Conservation (phyloP, 2,797 vertebrate genomes). For the Gallinago solitaria region DNA sequence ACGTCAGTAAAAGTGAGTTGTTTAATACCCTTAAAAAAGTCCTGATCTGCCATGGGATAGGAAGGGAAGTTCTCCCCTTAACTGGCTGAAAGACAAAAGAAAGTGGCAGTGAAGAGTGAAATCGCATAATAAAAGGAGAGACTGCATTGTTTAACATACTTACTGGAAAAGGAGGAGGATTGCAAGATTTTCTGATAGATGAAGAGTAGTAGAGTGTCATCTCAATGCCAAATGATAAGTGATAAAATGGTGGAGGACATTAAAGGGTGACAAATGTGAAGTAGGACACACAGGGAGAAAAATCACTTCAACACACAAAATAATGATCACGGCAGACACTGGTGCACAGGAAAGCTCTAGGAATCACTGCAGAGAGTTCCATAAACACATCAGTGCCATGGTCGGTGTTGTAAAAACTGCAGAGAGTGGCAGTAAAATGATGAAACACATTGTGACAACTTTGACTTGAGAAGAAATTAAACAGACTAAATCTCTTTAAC, state of each 20-base stretch:
- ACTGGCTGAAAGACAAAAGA: not conserved
- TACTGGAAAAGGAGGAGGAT: not conserved
- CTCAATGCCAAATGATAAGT: not conserved
- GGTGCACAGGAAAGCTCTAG: not conserved
- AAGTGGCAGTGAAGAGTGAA: not conserved
- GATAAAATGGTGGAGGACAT: not conserved
- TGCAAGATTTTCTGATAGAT: not conserved
- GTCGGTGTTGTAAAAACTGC: not conserved
- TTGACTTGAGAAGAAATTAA: not conserved
- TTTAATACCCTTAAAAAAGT: fast-evolving
- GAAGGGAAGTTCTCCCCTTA: not conserved
- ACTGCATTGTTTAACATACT: not conserved
- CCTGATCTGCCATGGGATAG: too few species aligned
- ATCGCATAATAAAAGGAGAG: not conserved
- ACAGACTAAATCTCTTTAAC: not conserved
- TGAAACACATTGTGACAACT: not conserved
- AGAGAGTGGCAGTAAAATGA: not conserved
- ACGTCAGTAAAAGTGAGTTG: not conserved
- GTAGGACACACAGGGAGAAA: not conserved
- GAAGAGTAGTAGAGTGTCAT: not conserved
- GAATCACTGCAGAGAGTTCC: not conserved
- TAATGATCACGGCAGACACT: not conserved
- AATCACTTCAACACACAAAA: not conserved
- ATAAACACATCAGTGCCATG: not conserved
- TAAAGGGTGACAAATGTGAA: not conserved